Evolutionary conservation across 2,888 invertebrate species (phyloP), one percentile per base, ranked within the genome.

Genomic region (Gymnocheta viridis): DNA sequence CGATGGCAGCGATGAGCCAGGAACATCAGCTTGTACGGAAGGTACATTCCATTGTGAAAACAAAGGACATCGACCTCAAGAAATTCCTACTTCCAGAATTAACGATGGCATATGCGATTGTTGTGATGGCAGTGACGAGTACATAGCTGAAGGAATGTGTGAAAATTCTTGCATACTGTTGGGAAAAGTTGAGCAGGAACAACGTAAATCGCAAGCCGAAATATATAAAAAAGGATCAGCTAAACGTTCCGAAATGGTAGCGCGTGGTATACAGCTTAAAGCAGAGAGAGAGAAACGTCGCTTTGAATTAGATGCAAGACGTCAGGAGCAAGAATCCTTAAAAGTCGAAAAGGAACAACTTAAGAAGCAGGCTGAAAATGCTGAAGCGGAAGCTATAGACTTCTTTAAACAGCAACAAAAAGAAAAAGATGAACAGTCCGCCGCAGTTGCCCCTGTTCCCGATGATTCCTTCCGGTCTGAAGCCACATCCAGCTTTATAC

Each of bases 71-170:
- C 94, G 94, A 88, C 93, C 96, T 1, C 91, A 93, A 76, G 95
- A 96, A 88, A 95, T 99, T 88, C 96, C 96, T 0, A 96, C 98
- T 78, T 96, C 96, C 0, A 93, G 96, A 89, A 98, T 99, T 2
- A 98, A 98, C 91, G 99, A 99, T 92, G 97, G 97, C 27, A 94
- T 98, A 73, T 99, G 99, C 92, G 99, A 98, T 91, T 98, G 98
- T 89, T 98, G 98, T 91, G 98, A 98, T 92, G 96, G 96, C 7
- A 96, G 95, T 84, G 98, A 98, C 90, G 98, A 98, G 90, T 96
- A 98, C 88, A 92, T 93, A 0, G 92, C 93, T 0, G 82, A 67
- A 14, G 41, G 24, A 2, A 91, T 92, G 6, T 98, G 98, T 90
- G 86, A 92, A 0, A 96, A 98, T 90, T 96, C 94, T 78, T 98